phyloP scores from a whole-genome alignment of 2,113 vertebrate genomes.

The Callospermophilus lateralis region DNA sequence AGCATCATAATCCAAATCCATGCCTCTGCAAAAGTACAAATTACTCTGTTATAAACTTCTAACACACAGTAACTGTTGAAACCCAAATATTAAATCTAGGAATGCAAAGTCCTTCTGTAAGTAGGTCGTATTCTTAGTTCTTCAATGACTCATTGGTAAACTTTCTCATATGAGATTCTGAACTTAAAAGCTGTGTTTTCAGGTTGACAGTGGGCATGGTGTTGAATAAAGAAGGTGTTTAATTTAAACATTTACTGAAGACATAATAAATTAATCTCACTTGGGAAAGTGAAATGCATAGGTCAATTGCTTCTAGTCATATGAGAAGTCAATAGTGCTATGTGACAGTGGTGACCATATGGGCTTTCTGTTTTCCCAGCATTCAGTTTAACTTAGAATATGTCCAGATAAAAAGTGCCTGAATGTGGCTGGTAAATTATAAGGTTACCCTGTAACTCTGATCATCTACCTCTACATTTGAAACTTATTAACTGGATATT shows the following conservation, averaged over 20 bases:
- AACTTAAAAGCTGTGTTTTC: constrained; percentile 34
- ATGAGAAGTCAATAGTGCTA: background rate
- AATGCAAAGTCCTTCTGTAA: background rate
- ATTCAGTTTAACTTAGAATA: background rate
- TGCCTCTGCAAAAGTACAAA: background rate
- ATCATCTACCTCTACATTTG: background rate
- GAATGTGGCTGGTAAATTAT: background rate
- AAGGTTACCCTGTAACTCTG: background rate
- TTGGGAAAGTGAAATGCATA: background rate
- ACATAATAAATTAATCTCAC: background rate
- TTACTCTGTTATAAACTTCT: constrained; percentile 4
- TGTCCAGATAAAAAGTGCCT: background rate
- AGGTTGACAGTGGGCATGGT: background rate
- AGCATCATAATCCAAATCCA: background rate
- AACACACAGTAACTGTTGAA: background rate
- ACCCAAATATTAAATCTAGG: background rate
- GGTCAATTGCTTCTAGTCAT: background rate
- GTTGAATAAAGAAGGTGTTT: background rate
- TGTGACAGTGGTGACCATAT: background rate
- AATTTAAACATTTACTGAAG: constrained; percentile 21
- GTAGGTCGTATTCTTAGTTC: background rate
- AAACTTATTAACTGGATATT: background rate
- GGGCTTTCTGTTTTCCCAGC: background rate
- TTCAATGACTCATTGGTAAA: background rate
- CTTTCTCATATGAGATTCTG: background rate